Evolutionary conservation across 1,140 invertebrate genomes (phyloP).

Genomic region (Nephotettix cincticeps): DNA sequence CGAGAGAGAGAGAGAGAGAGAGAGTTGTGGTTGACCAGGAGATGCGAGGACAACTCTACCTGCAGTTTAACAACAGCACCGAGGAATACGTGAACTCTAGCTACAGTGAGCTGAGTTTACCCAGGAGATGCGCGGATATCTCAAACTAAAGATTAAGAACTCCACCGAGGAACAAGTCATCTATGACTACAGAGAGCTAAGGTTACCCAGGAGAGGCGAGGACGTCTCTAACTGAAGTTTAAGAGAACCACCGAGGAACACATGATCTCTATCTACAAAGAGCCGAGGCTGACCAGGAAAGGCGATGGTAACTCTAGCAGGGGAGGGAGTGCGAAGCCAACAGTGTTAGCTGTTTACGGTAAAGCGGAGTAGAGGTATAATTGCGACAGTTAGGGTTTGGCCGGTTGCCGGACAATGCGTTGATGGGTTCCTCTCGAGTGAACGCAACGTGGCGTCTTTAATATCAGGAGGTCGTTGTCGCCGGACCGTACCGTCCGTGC

Average conservation of each 20-base stretch:
- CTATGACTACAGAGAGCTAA: no score
- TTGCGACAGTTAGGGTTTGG: background rate
- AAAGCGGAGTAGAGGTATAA: background rate
- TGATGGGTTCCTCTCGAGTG: slow-evolving; percentile 3
- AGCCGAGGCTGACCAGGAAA: background rate
- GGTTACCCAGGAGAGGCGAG: background rate
- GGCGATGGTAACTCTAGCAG: background rate
- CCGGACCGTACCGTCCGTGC: background rate
- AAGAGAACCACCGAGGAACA: background rate
- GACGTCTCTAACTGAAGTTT: background rate
- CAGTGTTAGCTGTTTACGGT: background rate
- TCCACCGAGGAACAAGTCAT: no score
- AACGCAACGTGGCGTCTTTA: background rate
- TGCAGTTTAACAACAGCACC: no score
- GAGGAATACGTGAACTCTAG: no score
- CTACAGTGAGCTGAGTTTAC: no score
- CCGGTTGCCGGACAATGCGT: background rate
- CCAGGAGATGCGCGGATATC: no score
- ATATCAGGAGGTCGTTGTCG: background rate
- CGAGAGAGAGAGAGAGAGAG: no score
- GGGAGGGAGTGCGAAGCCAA: background rate
- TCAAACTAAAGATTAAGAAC: no score
- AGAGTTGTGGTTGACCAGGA: no score
- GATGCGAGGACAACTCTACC: no score
- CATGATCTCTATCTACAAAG: background rate